A percentile compares a stretch with the other conserved stretches of the same genome.
phyloP scores from a whole-genome alignment of 2,113 vertebrate species.

The Megaceryle maxima region DNA sequence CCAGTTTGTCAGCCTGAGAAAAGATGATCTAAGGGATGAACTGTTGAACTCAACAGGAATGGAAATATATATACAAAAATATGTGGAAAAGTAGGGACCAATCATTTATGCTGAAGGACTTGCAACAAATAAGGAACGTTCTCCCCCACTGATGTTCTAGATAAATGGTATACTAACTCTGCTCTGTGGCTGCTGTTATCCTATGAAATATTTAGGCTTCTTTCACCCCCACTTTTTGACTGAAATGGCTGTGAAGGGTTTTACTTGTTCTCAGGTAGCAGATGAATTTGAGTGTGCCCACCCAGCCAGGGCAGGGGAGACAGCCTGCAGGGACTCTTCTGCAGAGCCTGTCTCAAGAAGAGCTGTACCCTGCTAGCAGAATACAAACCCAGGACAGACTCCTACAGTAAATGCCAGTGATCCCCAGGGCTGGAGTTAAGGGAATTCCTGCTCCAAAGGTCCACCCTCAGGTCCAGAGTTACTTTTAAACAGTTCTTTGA shows the following conservation, averaged over 20 bases:
- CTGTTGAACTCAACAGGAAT: background rate
- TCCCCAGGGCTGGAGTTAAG: background rate
- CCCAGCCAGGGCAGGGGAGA: background rate
- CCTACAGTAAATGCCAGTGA: background rate
- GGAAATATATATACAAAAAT: background rate
- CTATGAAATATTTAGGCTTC: background rate
- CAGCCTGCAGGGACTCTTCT: background rate
- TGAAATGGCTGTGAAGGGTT: background rate
- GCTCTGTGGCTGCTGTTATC: background rate
- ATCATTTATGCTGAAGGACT: background rate
- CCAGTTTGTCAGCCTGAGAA: background rate
- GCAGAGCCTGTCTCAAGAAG: background rate
- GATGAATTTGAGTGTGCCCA: background rate
- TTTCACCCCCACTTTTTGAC: background rate
- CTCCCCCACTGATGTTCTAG: background rate
- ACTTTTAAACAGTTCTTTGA: background rate
- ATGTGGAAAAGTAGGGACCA: background rate
- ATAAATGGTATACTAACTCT: background rate
- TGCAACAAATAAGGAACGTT: background rate
- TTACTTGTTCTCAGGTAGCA: background rate
- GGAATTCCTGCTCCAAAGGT: background rate
- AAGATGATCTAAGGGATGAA: background rate
- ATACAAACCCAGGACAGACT: background rate
- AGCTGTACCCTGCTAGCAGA: background rate
- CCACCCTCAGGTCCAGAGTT: background rate